These are phyloP conservation scores for Orchesellides sinensis DNA, from an alignment of 2,888 invertebrate species.

Conservation along the genomic window DNA sequence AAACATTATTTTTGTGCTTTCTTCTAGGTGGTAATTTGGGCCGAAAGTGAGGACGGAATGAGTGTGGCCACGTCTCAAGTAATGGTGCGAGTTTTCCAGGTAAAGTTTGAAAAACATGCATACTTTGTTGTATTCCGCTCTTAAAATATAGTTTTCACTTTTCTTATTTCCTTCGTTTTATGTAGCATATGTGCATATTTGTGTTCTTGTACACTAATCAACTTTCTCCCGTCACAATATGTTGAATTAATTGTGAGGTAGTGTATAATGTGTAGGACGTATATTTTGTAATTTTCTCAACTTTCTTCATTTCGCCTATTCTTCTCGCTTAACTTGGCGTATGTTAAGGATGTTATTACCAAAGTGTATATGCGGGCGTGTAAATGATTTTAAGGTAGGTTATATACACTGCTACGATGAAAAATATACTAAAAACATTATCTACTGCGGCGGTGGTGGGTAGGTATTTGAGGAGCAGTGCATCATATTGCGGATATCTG, in stretches of 20 bases:
- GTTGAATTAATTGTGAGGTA: slow-evolving; percentile 1
- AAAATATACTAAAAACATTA: not conserved
- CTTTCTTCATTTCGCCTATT: slow-evolving; percentile 4
- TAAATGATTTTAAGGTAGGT: not conserved
- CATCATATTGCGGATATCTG: slow-evolving; percentile 52
- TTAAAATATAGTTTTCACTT: too few relatives aligned
- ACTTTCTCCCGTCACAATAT: not conserved
- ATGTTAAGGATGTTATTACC: not conserved
- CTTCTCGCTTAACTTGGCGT: not conserved
- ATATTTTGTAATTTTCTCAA: slow-evolving; percentile 48
- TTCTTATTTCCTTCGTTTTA: not conserved
- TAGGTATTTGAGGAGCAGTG: too few relatives aligned
- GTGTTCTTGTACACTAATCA: not conserved
- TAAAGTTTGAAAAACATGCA: too few relatives aligned
- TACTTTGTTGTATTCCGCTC: not conserved
- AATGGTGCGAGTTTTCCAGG: slow-evolving; percentile 73
- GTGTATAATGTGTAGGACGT: not conserved
- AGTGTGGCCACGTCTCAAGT: slow-evolving; percentile 75
- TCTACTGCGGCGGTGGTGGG: slow-evolving; percentile 5
- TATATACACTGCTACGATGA: not conserved
- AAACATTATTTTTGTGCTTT: slow-evolving; percentile 1
- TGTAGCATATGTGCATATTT: too few relatives aligned
- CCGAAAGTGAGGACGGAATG: slow-evolving; percentile 73
- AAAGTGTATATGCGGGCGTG: not conserved
- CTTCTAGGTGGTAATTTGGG: slow-evolving; percentile 74